These are phyloP conservation scores for Enteromius viviparus DNA, from an alignment of 2,797 vertebrate genomes.

Conservation along the genomic window DNA sequence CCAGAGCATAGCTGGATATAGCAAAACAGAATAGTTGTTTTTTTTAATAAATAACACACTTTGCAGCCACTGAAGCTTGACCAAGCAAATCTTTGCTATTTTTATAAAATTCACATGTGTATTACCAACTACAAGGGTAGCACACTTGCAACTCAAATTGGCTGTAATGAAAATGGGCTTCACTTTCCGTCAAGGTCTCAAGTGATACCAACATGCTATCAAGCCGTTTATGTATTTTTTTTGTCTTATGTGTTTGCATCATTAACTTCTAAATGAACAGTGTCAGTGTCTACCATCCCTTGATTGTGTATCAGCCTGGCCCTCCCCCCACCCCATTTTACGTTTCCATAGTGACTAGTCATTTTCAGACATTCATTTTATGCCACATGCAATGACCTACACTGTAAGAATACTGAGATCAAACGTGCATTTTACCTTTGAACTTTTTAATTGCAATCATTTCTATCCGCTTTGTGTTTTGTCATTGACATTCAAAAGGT, in stretches of 20 bases:
- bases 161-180: constrained; percentile 8
- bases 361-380: constrained; percentile 35
- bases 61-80: constrained; percentile 21
- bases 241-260: constrained; percentile 35
- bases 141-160: neutral
- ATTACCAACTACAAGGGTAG: neutral
- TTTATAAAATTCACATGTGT: neutral
- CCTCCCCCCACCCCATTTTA: constrained; percentile 16
- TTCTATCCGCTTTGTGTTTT: constrained; percentile 67
- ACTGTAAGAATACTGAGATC: constrained; percentile 65
- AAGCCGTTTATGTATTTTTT: neutral
- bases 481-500: constrained; percentile 65
- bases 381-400: constrained; percentile 58
- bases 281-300: constrained; percentile 26
- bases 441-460: constrained; percentile 49
- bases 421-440: constrained; percentile 46
- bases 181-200: neutral
- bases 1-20: constrained; percentile 71
- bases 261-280: constrained; percentile 51
- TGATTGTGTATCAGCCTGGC: constrained; percentile 54
- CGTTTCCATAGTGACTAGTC: constrained; percentile 47
- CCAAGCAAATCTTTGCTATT: constrained; percentile 17
- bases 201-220: neutral
- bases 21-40: constrained; percentile 69
- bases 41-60: constrained; percentile 58